Base-by-base conservation (phyloP, 2,797 vertebrate species). In the Cyprinodon diabolis region DNA sequence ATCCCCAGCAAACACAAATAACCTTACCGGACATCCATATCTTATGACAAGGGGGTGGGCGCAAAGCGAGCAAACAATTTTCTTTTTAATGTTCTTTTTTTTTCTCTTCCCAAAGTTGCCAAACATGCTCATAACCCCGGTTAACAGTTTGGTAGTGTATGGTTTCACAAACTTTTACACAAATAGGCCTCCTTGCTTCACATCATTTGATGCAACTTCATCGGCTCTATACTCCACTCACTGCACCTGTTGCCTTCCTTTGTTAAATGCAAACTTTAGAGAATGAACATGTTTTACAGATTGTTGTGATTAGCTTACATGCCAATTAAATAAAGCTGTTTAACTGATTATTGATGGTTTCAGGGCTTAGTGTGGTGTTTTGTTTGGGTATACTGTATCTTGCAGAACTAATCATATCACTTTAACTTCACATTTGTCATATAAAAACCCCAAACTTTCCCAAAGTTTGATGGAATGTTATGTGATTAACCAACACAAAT, bases 21-120 rank as follows among this genome's bases (percentile, higher is more conserved):
- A 95, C 94, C 95, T 95, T 93, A 91, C 90, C 94, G 93, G 93
- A 95, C 94, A 93, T 94, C 93, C 92, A 92, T 93, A 93, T 94
- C 92, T 94, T 92, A 90, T 90, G 89, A 90, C 87, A 91, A 94
- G 92, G 92, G 91, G 93, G 94, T 95, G 94, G 95, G 93, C 92
- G 93, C 94, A 87, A 86, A 91, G 88, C 87, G 92, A 90, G 90
- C 84, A 82, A 91, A 92, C 84, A 83, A 72, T 91, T 92, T 90
- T 91, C 83, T 81, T 93, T 92, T 92, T 89, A 86, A 90, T 89
- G 91, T 84, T 89, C 87, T 91, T 85, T 89, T 79, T 86, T 83
- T 85, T 82, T 87, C 84, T 84, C 54, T 86, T 84, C 90, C 86
- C 80, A 85, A 91, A 93, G 88, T 91, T 92, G 87, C 86, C 83